Evolutionary conservation across 2,888 invertebrate genomes (phyloP).

Genomic region (Empis stercorea): DNA sequence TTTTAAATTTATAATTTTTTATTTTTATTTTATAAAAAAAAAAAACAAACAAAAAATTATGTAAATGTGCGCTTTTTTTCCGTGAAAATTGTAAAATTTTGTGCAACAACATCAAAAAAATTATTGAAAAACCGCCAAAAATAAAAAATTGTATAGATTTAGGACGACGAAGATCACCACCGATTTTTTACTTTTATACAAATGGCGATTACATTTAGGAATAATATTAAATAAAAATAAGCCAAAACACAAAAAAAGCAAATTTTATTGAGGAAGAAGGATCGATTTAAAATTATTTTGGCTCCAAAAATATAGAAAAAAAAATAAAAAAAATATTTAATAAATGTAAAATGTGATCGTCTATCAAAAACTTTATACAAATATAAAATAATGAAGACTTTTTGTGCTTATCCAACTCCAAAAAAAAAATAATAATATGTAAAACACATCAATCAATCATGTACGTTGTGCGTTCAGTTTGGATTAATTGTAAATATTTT

Average conservation of each 20-base stretch:
- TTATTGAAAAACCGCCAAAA: background rate
- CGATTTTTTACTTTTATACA: background rate
- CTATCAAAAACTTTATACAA: no score
- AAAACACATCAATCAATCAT: background rate
- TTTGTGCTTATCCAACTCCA: background rate
- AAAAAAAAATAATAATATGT: background rate
- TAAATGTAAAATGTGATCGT: background rate
- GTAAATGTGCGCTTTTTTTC: no score
- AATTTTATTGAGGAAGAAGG: no score
- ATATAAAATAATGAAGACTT: no score
- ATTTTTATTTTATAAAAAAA: background rate
- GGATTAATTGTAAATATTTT: background rate
- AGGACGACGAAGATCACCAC: background rate
- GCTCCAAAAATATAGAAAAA: background rate
- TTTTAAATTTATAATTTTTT: background rate
- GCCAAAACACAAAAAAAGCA: background rate
- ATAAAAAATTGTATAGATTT: background rate
- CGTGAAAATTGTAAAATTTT: background rate
- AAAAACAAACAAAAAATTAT: no score
- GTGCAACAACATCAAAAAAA: background rate
- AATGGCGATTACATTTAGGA: background rate
- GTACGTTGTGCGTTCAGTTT: background rate
- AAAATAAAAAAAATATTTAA: background rate
- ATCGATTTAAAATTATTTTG: background rate
- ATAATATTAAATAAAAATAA: background rate